phyloP scores from a whole-genome alignment of 1,140 invertebrate genomes.

The Homarus americanus region DNA sequence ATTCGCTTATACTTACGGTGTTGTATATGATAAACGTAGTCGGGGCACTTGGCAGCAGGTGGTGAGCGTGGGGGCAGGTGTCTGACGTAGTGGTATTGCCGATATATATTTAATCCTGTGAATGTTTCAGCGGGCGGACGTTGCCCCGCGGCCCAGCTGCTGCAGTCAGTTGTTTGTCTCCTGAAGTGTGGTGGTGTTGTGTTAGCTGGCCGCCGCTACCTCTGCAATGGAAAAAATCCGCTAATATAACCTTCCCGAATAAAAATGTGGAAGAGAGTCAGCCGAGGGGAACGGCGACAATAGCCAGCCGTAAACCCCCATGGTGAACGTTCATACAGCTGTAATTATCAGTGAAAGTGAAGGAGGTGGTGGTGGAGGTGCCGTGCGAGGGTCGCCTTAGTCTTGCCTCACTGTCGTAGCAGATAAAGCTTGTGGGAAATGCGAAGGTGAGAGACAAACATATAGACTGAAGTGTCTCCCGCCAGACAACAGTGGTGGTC shows the following conservation, averaged over 20 bases:
- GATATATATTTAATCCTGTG: too few species aligned
- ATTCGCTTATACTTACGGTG: too few species aligned
- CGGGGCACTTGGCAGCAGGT: too few species aligned
- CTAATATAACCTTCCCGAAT: too few species aligned
- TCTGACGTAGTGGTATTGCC: too few species aligned
- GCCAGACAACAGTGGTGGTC: not conserved
- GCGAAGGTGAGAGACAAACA: not conserved
- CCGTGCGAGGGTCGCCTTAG: not conserved
- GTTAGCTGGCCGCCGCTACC: not conserved
- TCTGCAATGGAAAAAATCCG: not conserved
- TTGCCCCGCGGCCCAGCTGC: not conserved
- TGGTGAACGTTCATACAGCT: too few species aligned
- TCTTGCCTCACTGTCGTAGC: not conserved
- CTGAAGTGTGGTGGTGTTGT: not conserved
- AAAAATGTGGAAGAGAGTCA: too few species aligned
- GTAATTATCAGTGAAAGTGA: not conserved
- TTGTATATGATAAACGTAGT: too few species aligned
- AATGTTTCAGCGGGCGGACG: not conserved
- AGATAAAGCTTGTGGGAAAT: not conserved
- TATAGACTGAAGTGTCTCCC: not conserved
- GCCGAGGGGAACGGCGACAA: too few species aligned
- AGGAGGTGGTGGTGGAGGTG: not conserved
- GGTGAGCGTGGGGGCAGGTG: too few species aligned
- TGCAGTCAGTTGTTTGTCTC: not conserved
- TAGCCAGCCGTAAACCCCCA: too few species aligned